phyloP scores from a whole-genome alignment of 2,888 invertebrate genomes.

The Blastobasis adustella region DNA sequence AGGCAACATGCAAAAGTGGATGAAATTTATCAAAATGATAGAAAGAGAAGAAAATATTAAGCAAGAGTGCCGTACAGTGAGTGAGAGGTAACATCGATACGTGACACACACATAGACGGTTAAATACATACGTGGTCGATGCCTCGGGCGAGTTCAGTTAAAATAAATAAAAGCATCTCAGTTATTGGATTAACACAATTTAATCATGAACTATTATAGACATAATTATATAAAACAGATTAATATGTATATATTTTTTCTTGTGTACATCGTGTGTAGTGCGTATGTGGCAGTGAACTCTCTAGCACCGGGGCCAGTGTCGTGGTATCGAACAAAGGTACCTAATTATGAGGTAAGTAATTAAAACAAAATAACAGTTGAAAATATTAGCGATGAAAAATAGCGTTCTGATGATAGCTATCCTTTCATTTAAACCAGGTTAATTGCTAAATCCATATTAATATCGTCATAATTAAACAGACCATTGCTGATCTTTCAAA shows the following conservation, averaged over 20 bases:
- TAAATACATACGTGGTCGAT: slow-evolving; percentile 73
- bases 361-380: too few species aligned
- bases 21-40: slow-evolving; percentile 21
- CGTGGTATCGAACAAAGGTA: too few species aligned
- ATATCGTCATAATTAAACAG: not conserved
- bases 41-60: slow-evolving; percentile 47
- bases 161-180: slow-evolving; percentile 74
- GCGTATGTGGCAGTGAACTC: slow-evolving; percentile 63
- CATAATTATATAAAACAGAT: slow-evolving; percentile 69
- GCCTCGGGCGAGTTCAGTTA: slow-evolving; percentile 72
- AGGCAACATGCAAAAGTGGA: slow-evolving; percentile 66
- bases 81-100: slow-evolving; percentile 71
- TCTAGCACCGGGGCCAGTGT: slow-evolving; percentile 26
- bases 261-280: slow-evolving; percentile 67
- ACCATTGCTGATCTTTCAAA: too few species aligned
- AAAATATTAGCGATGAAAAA: too few species aligned
- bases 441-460: not conserved
- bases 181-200: slow-evolving; percentile 74
- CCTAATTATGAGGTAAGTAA: too few species aligned
- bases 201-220: slow-evolving; percentile 70
- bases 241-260: slow-evolving; percentile 49
- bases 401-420: too few species aligned
- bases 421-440: not conserved
- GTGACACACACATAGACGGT: slow-evolving; percentile 68
- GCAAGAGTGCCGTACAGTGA: slow-evolving; percentile 61